Base-by-base conservation (phyloP, 1,140 invertebrate species). In the Papilio xuthus region DNA sequence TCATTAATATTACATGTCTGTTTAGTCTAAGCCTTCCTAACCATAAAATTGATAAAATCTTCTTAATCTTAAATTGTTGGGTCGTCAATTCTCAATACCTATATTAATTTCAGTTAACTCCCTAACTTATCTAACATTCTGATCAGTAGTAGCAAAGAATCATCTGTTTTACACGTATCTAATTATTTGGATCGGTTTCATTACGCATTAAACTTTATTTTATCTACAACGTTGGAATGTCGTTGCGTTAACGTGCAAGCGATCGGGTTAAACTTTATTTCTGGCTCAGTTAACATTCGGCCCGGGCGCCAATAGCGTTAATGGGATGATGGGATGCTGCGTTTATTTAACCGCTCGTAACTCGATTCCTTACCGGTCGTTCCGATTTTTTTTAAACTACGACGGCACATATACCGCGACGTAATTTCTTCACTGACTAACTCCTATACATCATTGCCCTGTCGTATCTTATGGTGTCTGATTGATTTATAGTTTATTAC, bases 321-420 rank as follows among this genome's bases (percentile, higher is more conserved):
- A 90, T 89, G 86, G 83, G 60, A 73, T 82, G 79, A 80, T 79
- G 85, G 86, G 85, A 84, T 84, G 80, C 86, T 84, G 81, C 83
- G 90, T 92, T 92, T 92, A 92, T 92, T 92, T 93, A 89, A 93
- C 89, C 88, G 92, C 87, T 93, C 89, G 89, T 91, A 90, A 93
- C 87, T 89, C 50, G 81, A 83, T 85, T 86, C 83, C 88, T 89
- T 86, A 90, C 86, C 87, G 88, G 81, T 81, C 81, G 80, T 81
- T 92, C 86, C 89, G 85, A 89, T 90, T 88, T 89, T 67, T 37
- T 89, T 89, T 86, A 75, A 84, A 84, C 83, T 79, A 83, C 83
- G 80, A 86, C 67, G 72, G 77, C 80, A 82, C 82, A 75, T 76
- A 71, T 80, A 70, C 76, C 56, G 56, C 71, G 63, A 71, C 75